Base-by-base conservation (phyloP, 1,140 invertebrate species). In the Medauroidea extradentata region DNA sequence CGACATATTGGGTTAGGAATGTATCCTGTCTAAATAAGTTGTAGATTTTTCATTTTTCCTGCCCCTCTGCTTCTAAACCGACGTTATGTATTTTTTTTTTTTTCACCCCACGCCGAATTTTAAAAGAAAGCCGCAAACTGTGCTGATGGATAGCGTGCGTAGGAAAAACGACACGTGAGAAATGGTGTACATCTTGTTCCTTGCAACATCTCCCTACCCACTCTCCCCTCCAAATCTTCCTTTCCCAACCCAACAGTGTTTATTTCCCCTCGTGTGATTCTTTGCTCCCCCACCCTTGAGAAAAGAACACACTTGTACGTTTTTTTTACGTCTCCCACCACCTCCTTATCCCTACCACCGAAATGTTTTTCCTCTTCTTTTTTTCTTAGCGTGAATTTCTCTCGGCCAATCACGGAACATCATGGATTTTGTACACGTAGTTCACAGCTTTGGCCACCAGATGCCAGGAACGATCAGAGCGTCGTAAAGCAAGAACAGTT, bases 141-240 rank as follows among this genome's bases (percentile, higher is more conserved):
- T 16, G 24, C 34, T 57, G 56, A 57, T 57, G 44, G 46, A 57
- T 57, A 19, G 27, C 19, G 46, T 44, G n/a, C 44, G 56, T 25
- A 44, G 39, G 48, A 50, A 57, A 50, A 24, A 27, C 25, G 56
- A 57, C 56, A 50, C 27, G 11, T 57, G 56, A 57, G 50, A 57
- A 57, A 57, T 57, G 46, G 25, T 39, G 48, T 44, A 57, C 56
- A 21, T 46, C 24, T 46, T 25, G 18, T n/a, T n/a, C 9, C 51
- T 38, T 16, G 13, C 51, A 53, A 5, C 38, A 24, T 24, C 42
- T 42, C 23, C 56, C 42, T 46, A 4, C 48, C 56, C 44, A 19
- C 48, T 49, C 41, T 55, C 42, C 23, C 27, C 38, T 9, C 14
- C 38, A 21, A 11, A 24, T 18, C 11, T 44, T 21, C 4, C 41